Evolutionary conservation across 2,113 vertebrate genomes (phyloP), one percentile per base, ranked within the genome.

Genomic region (Nanorana parkeri): DNA sequence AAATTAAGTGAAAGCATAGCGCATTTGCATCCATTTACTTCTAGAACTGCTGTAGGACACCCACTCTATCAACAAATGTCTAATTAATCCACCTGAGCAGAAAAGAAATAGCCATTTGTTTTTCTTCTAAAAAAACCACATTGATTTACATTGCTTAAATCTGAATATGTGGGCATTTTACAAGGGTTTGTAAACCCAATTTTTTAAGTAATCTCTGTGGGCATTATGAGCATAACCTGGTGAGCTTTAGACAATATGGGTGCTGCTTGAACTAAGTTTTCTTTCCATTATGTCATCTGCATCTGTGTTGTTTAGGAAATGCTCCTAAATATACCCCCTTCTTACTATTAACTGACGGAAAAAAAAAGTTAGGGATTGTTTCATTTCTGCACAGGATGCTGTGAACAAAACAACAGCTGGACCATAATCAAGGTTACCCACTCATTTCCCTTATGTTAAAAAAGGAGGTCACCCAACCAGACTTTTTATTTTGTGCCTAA

Each of bases 211-310:
- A 15, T 11, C 41, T 47, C 41, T 47, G 2, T 54, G 21, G 15
- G 54, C 23, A 71, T 54, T 54, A 28, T 26, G 24, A 1, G 24
- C 16, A 28, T 74, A 28, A 29, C 36, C 5, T 56, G 1, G 26
- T 41, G 29, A 41, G 15, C 47, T 24, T 28, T 24, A 20, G 19
- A 26, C 13, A 61, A 41, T 5, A 17, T 2, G 32, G 55, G 72
- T n/a, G 60, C 6, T 41, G n/a, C 23, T 41, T 75, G 72, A 16
- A 56, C 60, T 75, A 75, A 75, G 55, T 24, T 36, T 56, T 68
- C 66, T 55, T 82, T 83, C 71, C 80, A 83, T 83, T 41, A 76
- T 83, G 80, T 83, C 80, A 83, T 19, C 72, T 24, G 54, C 80
- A 83, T 72, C 80, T 83, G 80, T 76, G 72, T 83, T 69, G 55